phyloP scores from a whole-genome alignment of 2,888 invertebrate species.

The Patella pellucida region DNA sequence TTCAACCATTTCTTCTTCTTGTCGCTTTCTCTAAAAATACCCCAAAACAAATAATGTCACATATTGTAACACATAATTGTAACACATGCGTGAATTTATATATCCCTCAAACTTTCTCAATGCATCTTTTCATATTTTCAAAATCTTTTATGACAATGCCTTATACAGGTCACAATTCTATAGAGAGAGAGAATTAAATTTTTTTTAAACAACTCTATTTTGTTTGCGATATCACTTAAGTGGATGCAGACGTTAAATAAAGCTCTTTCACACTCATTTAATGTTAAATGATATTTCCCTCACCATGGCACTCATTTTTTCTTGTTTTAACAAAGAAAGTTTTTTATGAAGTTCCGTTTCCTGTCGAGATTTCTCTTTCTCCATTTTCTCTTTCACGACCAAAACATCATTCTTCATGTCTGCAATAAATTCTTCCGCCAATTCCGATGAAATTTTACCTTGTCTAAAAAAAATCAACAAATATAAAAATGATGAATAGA shows the following conservation, averaged over 20 bases:
- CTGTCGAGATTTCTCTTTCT: constrained; percentile 53
- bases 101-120: too few species aligned
- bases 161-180: too few species aligned
- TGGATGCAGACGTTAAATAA: too few species aligned
- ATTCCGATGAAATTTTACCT: constrained; percentile 39
- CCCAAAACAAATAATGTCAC: neutral
- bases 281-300: neutral
- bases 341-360: constrained; percentile 59
- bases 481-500: neutral
- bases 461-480: constrained; percentile 37
- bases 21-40: constrained; percentile 53
- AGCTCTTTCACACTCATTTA: too few species aligned
- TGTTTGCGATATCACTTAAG: too few species aligned
- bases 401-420: constrained; percentile 54
- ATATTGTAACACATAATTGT: too few species aligned
- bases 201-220: too few species aligned
- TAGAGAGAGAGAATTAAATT: too few species aligned
- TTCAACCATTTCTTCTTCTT: constrained; percentile 52
- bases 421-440: constrained; percentile 53
- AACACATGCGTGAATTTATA: too few species aligned
- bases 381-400: constrained; percentile 55
- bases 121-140: too few species aligned
- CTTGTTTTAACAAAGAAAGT: constrained; percentile 57
- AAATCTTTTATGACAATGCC: too few species aligned
- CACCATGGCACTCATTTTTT: constrained; percentile 45